Conservation (phyloP, 1,140 invertebrate species). For the Rhopalosiphum padi region DNA sequence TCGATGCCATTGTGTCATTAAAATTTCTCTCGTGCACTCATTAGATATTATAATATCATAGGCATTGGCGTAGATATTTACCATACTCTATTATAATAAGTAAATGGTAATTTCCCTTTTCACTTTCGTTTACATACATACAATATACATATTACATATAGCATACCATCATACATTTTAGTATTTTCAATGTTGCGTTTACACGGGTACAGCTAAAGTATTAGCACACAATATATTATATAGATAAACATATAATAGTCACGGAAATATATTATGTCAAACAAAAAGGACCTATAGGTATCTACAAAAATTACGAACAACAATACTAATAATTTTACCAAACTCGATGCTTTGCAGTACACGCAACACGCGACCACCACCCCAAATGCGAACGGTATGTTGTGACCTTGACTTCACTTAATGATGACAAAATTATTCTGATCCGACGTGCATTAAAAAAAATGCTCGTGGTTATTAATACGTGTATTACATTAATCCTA, state of each 20-base stretch:
- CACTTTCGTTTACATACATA: too few relatives aligned
- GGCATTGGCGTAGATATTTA: too few relatives aligned
- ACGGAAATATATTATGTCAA: not conserved
- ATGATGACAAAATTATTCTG: not conserved
- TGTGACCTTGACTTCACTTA: not conserved
- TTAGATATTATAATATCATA: not conserved
- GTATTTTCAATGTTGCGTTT: not conserved
- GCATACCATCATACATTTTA: not conserved
- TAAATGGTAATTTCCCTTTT: too few relatives aligned
- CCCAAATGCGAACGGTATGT: not conserved
- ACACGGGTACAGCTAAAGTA: too few relatives aligned
- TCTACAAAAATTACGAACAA: not conserved
- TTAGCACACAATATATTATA: not conserved
- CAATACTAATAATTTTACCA: not conserved
- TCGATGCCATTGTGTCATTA: not conserved
- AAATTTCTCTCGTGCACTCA: too few relatives aligned
- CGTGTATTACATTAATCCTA: too few relatives aligned
- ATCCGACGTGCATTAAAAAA: not conserved
- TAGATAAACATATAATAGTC: not conserved
- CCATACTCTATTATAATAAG: too few relatives aligned
- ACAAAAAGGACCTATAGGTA: not conserved
- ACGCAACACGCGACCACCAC: not conserved
- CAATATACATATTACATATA: not conserved
- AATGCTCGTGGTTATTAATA: not conserved
- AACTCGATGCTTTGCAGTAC: not conserved